Evolutionary conservation across 2,888 invertebrate species (phyloP), one percentile per base, ranked within the genome.

Genomic region (Andrena flavipes): DNA sequence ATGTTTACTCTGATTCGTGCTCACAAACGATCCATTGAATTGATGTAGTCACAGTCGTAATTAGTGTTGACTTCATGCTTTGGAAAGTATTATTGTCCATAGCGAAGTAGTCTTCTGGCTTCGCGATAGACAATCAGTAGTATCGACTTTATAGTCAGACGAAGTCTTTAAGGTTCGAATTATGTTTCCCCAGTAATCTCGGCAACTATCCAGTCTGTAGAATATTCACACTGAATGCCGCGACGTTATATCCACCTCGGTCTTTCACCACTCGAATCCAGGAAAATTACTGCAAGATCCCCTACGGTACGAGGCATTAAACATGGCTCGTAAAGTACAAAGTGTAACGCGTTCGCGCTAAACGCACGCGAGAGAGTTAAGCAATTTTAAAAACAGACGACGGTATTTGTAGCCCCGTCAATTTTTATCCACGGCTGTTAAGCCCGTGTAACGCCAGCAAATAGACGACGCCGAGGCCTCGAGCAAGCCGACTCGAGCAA

Each of bases 401-500:
- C 64, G 64, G 60, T 72, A 59, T 82, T 76, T 33, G 77, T 79
- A 75, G 79, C 76, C 62, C 56, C 81, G 86, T 81, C 74, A 75
- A 88, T 89, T 88, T 88, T 87, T 83, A 82, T 83, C 60, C 77
- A 59, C 67, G 69, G 64, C 80, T 81, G 88, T 84, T 88, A 88
- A 86, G 83, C 80, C 42, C 86, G 64, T 82, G 84, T 84, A 84
- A 84, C 80, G 81, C 80, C 86, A 78, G 80, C 78, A 88, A 89
- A 86, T 88, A 84, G 89, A 83, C 72, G 82, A 26, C 56, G 56
- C 23, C 71, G 73, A 69, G 84, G 74, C 60, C 56, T 73, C 81
- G 81, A 68, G 80, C 77, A 49, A 72, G 80, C 81, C 83, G 84
- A 56, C 56, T 56, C 56, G 84, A 79, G 88, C 89, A 84, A 87